These are phyloP conservation scores for Anolis carolinensis DNA, from an alignment of 2,113 vertebrate genomes.

Conservation along the genomic window DNA sequence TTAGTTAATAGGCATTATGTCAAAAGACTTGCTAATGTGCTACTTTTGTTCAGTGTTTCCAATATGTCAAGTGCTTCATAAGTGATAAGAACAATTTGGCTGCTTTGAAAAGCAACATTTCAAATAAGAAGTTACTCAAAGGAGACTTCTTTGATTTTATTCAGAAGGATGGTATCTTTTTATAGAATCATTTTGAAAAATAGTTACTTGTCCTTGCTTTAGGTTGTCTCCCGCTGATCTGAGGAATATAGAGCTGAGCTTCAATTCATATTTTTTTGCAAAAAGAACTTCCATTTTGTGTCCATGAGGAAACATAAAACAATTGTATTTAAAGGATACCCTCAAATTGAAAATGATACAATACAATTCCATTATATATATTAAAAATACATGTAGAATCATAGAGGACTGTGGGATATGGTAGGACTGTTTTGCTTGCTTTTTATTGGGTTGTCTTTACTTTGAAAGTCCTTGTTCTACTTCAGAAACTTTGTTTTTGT, in stretches of 20 bases:
- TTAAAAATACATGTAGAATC: background rate
- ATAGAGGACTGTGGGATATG: background rate
- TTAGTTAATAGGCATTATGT: background rate
- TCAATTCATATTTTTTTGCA: background rate
- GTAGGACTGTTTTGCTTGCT: too few species aligned
- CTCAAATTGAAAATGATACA: background rate
- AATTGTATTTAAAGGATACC: background rate
- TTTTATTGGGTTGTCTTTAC: too few species aligned
- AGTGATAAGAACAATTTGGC: background rate
- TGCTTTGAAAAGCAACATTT: background rate
- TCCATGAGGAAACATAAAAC: background rate
- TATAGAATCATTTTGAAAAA: constrained; percentile 26
- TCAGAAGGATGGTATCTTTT: background rate
- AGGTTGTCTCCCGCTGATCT: background rate
- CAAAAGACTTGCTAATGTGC: background rate
- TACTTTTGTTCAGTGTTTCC: background rate
- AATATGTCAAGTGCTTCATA: constrained; percentile 18
- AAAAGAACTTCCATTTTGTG: background rate
- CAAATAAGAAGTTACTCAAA: background rate
- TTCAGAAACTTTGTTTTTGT: too few species aligned
- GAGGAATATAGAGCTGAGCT: background rate
- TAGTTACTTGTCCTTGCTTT: background rate
- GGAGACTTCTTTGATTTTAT: background rate
- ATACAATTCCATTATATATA: background rate
- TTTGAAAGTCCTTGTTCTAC: too few species aligned